These are phyloP conservation scores for Leptatherina wallacei DNA, from an alignment of 2,797 vertebrate species.

Conservation along the genomic window DNA sequence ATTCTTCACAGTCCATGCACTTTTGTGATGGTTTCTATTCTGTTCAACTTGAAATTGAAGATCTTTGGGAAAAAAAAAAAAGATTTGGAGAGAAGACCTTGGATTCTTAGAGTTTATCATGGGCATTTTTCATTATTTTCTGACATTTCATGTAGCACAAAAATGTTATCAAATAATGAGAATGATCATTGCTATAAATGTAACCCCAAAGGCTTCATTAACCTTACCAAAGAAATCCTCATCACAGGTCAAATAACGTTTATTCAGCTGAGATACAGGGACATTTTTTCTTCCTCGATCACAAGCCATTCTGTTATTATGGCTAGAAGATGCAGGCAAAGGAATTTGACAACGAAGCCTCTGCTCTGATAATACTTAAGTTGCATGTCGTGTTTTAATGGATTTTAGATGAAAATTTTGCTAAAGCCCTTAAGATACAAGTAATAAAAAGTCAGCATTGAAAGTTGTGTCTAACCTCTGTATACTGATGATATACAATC, in stretches of 20 bases:
- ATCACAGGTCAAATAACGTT: constrained; percentile 39
- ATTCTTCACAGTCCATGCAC: neutral
- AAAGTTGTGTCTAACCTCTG: constrained; percentile 39
- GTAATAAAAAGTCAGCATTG: neutral
- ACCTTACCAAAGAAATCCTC: constrained; percentile 13
- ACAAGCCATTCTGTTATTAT: constrained; percentile 28
- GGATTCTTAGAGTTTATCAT: neutral
- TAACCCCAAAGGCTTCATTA: constrained; percentile 18
- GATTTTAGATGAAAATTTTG: neutral
- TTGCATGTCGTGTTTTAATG: neutral
- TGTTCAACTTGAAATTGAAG: neutral
- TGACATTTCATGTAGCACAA: neutral
- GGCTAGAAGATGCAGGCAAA: constrained; percentile 23
- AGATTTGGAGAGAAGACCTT: constrained; percentile 1
- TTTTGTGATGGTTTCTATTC: constrained; percentile 1
- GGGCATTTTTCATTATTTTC: constrained; percentile 3
- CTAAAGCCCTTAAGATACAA: neutral
- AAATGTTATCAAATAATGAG: neutral
- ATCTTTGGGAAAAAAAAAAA: constrained; percentile 1
- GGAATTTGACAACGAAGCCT: constrained; percentile 32
- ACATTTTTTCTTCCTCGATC: constrained; percentile 40
- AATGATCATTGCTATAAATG: constrained; percentile 2
- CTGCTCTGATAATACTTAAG: constrained; percentile 30
- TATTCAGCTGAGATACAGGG: constrained; percentile 6
- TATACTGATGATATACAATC: constrained; percentile 43